These are phyloP conservation scores for Vultur gryphus DNA, from an alignment of 2,797 vertebrate genomes.

Conservation along the genomic window DNA sequence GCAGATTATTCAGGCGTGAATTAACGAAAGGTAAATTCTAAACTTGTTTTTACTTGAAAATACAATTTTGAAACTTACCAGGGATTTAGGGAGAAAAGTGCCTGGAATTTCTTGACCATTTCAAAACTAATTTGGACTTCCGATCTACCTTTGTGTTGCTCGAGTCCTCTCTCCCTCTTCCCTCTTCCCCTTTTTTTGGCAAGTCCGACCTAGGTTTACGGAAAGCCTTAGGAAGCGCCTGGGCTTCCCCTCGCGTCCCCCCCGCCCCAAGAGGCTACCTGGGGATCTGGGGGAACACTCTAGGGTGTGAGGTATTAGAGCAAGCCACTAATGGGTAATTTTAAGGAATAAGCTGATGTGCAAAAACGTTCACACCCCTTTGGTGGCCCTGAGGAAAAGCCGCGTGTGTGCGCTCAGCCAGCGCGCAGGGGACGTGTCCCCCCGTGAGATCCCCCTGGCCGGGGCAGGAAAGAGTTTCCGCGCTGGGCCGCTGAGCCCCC, in stretches of 20 bases:
- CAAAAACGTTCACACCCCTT: background rate
- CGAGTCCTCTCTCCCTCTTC: background rate
- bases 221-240: background rate
- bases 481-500: background rate
- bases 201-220: background rate
- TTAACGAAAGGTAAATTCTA: constrained; percentile 64
- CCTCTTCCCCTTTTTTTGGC: background rate
- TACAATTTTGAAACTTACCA: constrained; percentile 61
- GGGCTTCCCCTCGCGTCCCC: background rate
- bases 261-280: background rate
- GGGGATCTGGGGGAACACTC: background rate
- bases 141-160: constrained; percentile 34
- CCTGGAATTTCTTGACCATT: constrained; percentile 65
- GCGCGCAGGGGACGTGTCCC: background rate
- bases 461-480: background rate
- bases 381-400: background rate
- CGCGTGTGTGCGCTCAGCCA: background rate
- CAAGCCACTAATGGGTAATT: background rate
- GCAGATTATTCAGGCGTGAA: constrained; percentile 66
- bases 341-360: background rate
- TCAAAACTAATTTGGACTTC: constrained; percentile 68
- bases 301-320: background rate
- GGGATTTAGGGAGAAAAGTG: constrained; percentile 64
- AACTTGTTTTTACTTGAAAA: constrained; percentile 80
- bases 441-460: background rate